These are phyloP conservation scores for Drosophila sp. DNA, from an alignment of 1,140 invertebrate genomes.

Conservation along the genomic window DNA sequence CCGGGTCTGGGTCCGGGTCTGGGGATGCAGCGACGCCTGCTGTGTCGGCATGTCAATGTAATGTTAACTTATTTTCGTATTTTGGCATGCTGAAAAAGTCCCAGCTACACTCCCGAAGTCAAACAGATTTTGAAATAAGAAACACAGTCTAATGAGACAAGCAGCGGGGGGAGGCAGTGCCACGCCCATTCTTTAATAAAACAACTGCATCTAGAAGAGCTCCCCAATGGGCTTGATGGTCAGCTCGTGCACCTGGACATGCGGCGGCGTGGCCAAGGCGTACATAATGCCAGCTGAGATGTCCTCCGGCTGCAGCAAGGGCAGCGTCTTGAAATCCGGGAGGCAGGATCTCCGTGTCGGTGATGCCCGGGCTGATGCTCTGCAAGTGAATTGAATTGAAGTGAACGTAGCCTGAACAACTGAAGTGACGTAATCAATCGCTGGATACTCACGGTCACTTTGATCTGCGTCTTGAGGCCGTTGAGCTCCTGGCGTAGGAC, in stretches of 20 bases:
- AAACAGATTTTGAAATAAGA: slow-evolving; percentile 61
- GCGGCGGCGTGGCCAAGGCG: slow-evolving; percentile 86
- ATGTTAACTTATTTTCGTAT: slow-evolving; percentile 76
- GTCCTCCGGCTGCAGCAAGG: slow-evolving; percentile 84
- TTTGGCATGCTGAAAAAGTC: slow-evolving; percentile 53
- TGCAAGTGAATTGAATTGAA: slow-evolving; percentile 53
- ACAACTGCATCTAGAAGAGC: slow-evolving; percentile 44
- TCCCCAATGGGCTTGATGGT: slow-evolving; percentile 81
- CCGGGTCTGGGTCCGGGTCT: slow-evolving; percentile 3
- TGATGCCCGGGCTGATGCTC: slow-evolving; percentile 86
- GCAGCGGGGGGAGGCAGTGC: not conserved
- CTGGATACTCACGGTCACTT: slow-evolving; percentile 86
- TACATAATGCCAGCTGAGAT: slow-evolving; percentile 87
- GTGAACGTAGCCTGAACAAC: too few species aligned
- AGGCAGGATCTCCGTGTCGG: slow-evolving; percentile 86
- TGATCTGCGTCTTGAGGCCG: slow-evolving; percentile 86
- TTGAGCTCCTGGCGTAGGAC: slow-evolving; percentile 86
- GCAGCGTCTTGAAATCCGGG: slow-evolving; percentile 30
- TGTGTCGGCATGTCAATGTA: slow-evolving; percentile 60
- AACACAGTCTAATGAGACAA: slow-evolving; percentile 44
- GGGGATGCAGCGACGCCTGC: not conserved
- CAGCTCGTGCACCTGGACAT: slow-evolving; percentile 86
- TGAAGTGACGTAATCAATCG: not conserved
- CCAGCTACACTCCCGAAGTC: slow-evolving; percentile 11
- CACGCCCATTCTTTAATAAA: slow-evolving; percentile 36